A percentile compares a stretch with the other conserved stretches of the same genome.
phyloP scores from a whole-genome alignment of 2,113 vertebrate species.

The Aptenodytes patagonicus region DNA sequence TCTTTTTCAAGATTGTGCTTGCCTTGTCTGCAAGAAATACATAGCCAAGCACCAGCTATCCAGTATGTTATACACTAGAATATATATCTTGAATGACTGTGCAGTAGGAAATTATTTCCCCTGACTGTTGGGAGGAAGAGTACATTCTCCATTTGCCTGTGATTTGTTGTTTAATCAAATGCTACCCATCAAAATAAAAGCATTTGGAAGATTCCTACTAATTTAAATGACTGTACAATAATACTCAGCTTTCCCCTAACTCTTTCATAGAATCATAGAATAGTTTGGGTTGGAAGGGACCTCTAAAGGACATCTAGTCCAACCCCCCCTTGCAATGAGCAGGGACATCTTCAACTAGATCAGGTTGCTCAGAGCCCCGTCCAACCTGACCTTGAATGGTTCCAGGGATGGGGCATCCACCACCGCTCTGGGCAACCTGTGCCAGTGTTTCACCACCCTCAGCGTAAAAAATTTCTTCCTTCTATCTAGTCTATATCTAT shows the following conservation, averaged over 20 bases:
- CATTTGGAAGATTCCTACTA: neutral
- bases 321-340: no score
- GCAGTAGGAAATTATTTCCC: neutral
- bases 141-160: neutral
- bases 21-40: neutral
- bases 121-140: neutral
- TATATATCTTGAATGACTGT: neutral
- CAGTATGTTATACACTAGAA: neutral
- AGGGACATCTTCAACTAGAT: no score
- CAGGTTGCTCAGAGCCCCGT: no score
- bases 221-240: neutral
- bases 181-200: neutral
- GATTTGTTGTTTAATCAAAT: neutral
- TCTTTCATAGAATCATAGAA: neutral
- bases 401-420: no score
- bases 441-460: no score
- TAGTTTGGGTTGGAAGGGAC: no score
- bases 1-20: neutral
- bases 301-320: no score
- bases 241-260: neutral
- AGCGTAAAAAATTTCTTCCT: no score
- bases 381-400: no score
- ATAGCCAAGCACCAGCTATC: neutral
- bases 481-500: no score
- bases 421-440: no score